Base-by-base conservation (phyloP, 2,113 vertebrate genomes). In the Forbesichthys agassizii region DNA sequence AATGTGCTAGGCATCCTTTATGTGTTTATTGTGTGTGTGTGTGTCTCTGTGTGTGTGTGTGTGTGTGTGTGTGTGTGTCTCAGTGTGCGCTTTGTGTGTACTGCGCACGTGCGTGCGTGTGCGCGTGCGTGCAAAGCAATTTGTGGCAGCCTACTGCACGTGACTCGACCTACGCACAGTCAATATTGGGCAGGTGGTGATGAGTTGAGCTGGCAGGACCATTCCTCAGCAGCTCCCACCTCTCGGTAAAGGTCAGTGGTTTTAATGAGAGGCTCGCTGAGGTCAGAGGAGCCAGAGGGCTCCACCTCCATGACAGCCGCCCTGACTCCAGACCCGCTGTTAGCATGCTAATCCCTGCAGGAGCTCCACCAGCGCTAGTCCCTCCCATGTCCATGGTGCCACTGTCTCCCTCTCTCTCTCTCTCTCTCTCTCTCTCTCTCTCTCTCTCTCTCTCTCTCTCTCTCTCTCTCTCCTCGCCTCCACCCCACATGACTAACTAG, bases 221-320 rank as follows among this genome's bases (percentile, higher is more conserved):
- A n/a, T 54, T 16, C 27, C n/a, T 33, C 20, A 27, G 18, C 80
- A 83, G 77, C 18, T 11, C 48, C 64, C 47, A 33, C 58, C 52
- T 70, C 63, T 64, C 73, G 64, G 83, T 88, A 80, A 89, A 90
- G 84, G 87, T 87, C 80, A 87, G 72, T 70, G 71, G 66, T 83
- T 89, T 90, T 90, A 89, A 90, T 84, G 88, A 86, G 77, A 77
- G 66, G 65, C 59, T 55, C 4, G 48, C 12, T 1, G 78, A 81
- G 84, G 86, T 86, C 84, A 86, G 64, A 56, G 16, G 56, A 78
- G 73, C 67, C 60, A 77, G 46, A 81, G 80, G 79, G 66, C 71
- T 77, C 64, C 79, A 64, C 75, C 78, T 71, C 58, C 59, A 58
- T 81, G 81, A 80, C 83, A 82, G 78, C 62, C 61, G 48, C 64